Evolutionary conservation across 2,888 invertebrate genomes (phyloP).

Genomic region (Liodrosophila aerea): DNA sequence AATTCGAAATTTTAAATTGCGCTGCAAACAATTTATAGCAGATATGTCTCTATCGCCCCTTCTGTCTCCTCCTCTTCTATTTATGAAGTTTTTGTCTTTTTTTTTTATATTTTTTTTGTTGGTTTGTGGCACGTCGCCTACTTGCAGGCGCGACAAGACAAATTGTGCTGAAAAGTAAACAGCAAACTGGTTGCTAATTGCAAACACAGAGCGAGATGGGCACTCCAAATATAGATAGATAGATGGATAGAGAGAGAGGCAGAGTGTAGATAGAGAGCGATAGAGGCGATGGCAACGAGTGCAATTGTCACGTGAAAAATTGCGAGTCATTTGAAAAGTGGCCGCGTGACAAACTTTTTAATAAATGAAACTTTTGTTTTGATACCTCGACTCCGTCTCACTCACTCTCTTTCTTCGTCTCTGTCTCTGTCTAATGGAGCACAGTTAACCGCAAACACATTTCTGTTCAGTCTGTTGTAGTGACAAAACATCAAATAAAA

Average conservation of each 20-base stretch:
- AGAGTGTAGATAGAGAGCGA: neutral
- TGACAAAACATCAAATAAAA: slow-evolving; percentile 66
- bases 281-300: slow-evolving; percentile 1
- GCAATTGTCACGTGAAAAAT: slow-evolving; percentile 74
- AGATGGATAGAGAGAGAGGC: neutral
- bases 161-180: slow-evolving; percentile 70
- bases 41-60: neutral
- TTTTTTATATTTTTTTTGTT: too few relatives aligned
- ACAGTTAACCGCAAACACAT: too few relatives aligned
- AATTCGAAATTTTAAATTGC: slow-evolving; percentile 34
- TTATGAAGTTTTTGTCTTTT: slow-evolving; percentile 70
- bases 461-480: neutral
- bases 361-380: slow-evolving; percentile 69
- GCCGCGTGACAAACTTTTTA: slow-evolving; percentile 71
- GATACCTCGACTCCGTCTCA: slow-evolving; percentile 7
- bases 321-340: slow-evolving; percentile 73
- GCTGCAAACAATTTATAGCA: slow-evolving; percentile 15
- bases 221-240: neutral
- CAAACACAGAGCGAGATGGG: slow-evolving; percentile 29
- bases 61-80: slow-evolving; percentile 18
- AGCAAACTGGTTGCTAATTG: slow-evolving; percentile 72
- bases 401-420: neutral
- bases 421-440: neutral
- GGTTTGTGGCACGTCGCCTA: slow-evolving; percentile 64
- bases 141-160: slow-evolving; percentile 66